phyloP scores from a whole-genome alignment of 2,113 vertebrate species.

The Mus spicilegus region DNA sequence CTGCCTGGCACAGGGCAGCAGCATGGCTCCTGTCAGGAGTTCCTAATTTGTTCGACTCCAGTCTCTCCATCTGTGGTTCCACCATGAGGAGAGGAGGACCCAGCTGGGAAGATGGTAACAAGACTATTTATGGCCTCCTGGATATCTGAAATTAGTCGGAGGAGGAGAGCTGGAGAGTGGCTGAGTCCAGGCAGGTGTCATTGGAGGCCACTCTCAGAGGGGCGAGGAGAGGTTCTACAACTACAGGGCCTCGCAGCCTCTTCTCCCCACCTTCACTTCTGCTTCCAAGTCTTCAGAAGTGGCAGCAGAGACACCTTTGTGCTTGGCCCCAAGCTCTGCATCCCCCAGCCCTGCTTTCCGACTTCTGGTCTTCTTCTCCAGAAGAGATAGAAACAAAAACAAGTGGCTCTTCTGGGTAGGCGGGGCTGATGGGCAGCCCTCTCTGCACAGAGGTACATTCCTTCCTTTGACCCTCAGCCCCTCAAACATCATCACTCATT shows the following conservation, averaged over 20 bases:
- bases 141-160: neutral
- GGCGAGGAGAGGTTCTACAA: neutral
- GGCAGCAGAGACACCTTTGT: neutral
- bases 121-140: neutral
- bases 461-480: neutral
- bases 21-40: neutral
- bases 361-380: neutral
- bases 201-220: neutral
- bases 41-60: neutral
- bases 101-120: neutral
- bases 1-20: neutral
- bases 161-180: neutral
- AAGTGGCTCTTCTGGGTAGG: neutral
- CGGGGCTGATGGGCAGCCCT: neutral
- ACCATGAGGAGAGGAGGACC: neutral
- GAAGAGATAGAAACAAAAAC: conserved; percentile 52
- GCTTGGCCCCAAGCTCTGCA: neutral
- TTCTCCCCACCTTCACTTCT: neutral
- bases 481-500: conserved; percentile 66
- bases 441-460: conserved; percentile 10
- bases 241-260: neutral
- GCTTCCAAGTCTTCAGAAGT: neutral
- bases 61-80: neutral
- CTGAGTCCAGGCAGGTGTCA: neutral
- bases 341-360: neutral